A percentile compares a stretch with the other conserved stretches of the same genome.
Conservation (phyloP, 2,888 invertebrate genomes). For the Torymus texanus region DNA sequence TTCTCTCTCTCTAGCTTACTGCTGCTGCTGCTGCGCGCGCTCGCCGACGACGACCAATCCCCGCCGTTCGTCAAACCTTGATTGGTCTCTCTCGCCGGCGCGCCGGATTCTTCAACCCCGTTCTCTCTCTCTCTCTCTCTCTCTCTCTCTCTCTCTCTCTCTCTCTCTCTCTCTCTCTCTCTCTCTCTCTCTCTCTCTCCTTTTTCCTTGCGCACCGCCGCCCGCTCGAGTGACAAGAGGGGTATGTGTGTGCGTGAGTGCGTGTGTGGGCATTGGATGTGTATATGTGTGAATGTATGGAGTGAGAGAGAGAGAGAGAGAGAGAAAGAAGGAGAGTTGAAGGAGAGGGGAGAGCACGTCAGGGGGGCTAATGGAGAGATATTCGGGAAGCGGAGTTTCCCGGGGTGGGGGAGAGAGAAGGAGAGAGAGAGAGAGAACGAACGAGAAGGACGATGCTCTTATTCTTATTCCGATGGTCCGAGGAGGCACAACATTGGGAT, state of each 20-base stretch:
- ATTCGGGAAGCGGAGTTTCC: constrained; percentile 69
- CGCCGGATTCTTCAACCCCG: constrained; percentile 74
- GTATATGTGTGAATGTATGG: constrained; percentile 22
- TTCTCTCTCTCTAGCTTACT: constrained; percentile 51
- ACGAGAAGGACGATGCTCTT: constrained; percentile 53
- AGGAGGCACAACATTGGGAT: constrained; percentile 4
- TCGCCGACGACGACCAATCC: constrained; percentile 72
- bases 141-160: constrained; percentile 28
- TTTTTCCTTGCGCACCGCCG: constrained; percentile 44
- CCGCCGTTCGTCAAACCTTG: constrained; percentile 78
- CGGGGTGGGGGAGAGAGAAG: constrained; percentile 62
- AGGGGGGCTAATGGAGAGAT: constrained; percentile 75
- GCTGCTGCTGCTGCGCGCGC: constrained; percentile 62
- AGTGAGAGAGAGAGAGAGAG: constrained; percentile 19
- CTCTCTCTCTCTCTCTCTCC: constrained; percentile 56
- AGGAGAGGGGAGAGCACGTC: constrained; percentile 59
- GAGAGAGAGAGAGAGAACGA: constrained; percentile 38
- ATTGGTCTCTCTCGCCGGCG: constrained; percentile 77
- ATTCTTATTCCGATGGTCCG: constrained; percentile 46
- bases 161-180: constrained; percentile 72
- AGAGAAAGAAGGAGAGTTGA: constrained; percentile 3
- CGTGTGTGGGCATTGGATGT: constrained; percentile 42
- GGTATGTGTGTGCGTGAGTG: constrained; percentile 61
- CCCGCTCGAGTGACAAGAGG: constrained; percentile 62
- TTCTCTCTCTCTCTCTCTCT: constrained; percentile 56